Evolutionary conservation across 2,888 invertebrate species (phyloP).

Genomic region (Sphaerophoria taeniata): DNA sequence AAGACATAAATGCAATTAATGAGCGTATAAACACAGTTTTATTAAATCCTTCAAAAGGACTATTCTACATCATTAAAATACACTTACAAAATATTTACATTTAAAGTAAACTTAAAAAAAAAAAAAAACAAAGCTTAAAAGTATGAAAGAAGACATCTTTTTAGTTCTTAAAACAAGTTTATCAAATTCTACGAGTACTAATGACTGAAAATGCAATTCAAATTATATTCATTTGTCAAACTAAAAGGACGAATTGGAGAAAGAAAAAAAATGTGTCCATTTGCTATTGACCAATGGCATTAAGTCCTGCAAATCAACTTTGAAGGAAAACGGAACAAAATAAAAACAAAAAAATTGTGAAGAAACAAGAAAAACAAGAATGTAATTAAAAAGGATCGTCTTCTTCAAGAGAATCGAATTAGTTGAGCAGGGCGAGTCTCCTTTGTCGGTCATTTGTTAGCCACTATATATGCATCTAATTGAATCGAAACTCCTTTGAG

Average conservation of each 20-base stretch:
- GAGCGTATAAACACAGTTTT: neutral
- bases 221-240: conserved; percentile 29
- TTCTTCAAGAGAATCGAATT: conserved; percentile 60
- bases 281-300: conserved; percentile 31
- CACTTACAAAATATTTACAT: conserved; percentile 55
- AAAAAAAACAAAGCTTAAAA: conserved; percentile 25
- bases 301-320: conserved; percentile 25
- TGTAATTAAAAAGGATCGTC: conserved; percentile 60
- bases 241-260: conserved; percentile 10
- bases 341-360: conserved; percentile 15
- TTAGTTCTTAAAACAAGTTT: conserved; percentile 41
- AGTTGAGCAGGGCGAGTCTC: conserved; percentile 51
- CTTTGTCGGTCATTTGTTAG: conserved; percentile 53
- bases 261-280: neutral
- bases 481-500: conserved; percentile 63
- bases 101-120: conserved; percentile 35
- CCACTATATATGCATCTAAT: conserved; percentile 59
- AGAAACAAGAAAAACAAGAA: conserved; percentile 31
- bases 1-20: neutral
- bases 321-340: neutral
- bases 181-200: conserved; percentile 46
- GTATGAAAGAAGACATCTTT: conserved; percentile 6
- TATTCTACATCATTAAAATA: neutral
- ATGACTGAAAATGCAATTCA: conserved; percentile 55
- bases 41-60: conserved; percentile 14